Base-by-base conservation (phyloP, 2,113 vertebrate genomes). In the Melanocharis versteri region DNA sequence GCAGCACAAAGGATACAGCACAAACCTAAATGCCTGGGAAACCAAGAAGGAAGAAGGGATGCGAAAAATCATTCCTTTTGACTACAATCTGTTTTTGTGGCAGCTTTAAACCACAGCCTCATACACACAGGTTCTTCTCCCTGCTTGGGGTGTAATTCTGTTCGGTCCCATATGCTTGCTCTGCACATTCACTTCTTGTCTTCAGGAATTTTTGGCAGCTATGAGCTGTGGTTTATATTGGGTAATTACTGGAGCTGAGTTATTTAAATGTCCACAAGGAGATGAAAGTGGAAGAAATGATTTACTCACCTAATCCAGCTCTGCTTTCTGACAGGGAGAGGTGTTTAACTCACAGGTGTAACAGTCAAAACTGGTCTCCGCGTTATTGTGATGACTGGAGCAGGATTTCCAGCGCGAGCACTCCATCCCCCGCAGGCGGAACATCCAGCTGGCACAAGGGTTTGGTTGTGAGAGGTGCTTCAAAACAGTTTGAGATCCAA, bases 201-300 rank as follows among this genome's bases (percentile, higher is more conserved):
- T 80, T 83, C 79, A 94, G 56, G 76, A 95, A 78, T 90, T 83
- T 92, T 92, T 96, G 85, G 85, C 93, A 92, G 27, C 83, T 81
- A 30, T 47, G 57, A 81, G 45, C 30, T 96, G 80, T 57, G 76
- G 88, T 94, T 96, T 92, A 37, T 57, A 64, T 18, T 79, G 53
- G 39, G 48, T 75, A 93, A 96, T 92, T 92, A 78, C 64, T 75
- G n/a, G 21, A 82, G 79, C 7, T 16, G 57, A 96, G 84, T 94
- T 90, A 94, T 71, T 84, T 93, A 81, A 89, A 68, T 69, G 69
- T 78, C 88, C 90, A 84, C 47, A 68, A 83, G 68, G 56, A 93
- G 87, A 89, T 86, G 75, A 95, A 95, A 94, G 90, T 27, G 40
- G 70, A 71, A 88, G 90, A 56, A 61, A 65, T 42, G 65, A 90